A percentile compares a stretch with the other conserved stretches of the same genome.
Conservation (phyloP, 2,797 vertebrate genomes). For the Coreius guichenoti region DNA sequence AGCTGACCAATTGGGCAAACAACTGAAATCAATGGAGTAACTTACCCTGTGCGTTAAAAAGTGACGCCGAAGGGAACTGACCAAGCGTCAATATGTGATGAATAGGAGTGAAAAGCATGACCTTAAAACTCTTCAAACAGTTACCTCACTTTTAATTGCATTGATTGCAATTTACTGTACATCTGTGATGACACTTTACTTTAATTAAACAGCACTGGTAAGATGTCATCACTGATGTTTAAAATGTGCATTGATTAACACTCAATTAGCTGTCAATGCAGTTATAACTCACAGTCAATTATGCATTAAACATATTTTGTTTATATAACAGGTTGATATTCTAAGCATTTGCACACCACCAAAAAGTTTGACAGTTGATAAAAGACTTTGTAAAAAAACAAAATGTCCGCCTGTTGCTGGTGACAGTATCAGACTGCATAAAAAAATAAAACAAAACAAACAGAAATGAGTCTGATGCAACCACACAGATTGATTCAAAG, state of each 20-base stretch:
- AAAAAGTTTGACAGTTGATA: not conserved
- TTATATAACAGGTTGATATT: conserved; percentile 3
- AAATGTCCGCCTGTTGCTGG: not conserved
- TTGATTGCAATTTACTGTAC: not conserved
- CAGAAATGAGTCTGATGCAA: not conserved
- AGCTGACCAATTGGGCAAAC: no score
- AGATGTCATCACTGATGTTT: not conserved
- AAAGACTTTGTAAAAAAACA: not conserved
- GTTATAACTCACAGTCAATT: not conserved
- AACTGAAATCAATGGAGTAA: no score
- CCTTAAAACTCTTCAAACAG: not conserved
- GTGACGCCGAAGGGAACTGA: no score
- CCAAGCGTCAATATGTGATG: no score
- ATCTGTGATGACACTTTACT: not conserved
- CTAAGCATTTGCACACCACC: not conserved
- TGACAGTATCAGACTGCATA: not conserved
- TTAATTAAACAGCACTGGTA: not conserved
- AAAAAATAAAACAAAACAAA: not conserved
- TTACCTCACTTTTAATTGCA: not conserved
- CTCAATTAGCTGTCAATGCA: not conserved
- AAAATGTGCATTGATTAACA: not conserved
- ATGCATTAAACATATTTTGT: not conserved
- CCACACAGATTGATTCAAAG: not conserved
- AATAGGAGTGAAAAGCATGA: no score
- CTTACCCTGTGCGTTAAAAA: no score